A percentile compares a stretch with the other conserved stretches of the same genome.
phyloP scores from a whole-genome alignment of 2,888 invertebrate genomes.

The Eristalinus aeneus region DNA sequence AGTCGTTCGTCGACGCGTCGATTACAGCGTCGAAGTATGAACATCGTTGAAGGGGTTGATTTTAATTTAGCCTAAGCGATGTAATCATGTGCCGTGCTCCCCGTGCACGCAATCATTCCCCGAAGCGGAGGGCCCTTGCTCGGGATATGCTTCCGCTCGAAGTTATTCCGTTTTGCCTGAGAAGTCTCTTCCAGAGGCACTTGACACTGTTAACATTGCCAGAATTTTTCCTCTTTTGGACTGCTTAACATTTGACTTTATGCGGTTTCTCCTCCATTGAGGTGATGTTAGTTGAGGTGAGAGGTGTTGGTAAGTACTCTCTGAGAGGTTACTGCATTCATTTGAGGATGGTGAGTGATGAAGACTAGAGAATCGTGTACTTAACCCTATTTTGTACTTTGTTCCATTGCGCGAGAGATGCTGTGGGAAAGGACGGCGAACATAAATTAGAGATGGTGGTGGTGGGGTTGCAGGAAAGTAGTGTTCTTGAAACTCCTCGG shows the following conservation, averaged over 20 bases:
- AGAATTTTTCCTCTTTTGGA: neutral
- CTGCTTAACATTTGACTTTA: neutral
- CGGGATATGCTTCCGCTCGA: neutral
- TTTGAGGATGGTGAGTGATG: neutral
- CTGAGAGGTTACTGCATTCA: neutral
- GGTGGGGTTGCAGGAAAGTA: neutral
- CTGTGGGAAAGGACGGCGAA: neutral
- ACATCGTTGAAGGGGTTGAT: neutral
- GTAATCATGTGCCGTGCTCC: neutral
- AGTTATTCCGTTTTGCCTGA: neutral
- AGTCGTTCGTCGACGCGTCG: too few species aligned
- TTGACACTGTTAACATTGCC: slow-evolving; percentile 27
- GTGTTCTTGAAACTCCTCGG: neutral
- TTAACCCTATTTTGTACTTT: slow-evolving; percentile 23
- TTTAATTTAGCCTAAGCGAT: neutral
- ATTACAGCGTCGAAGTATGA: neutral
- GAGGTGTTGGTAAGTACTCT: slow-evolving; percentile 5
- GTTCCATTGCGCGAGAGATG: neutral
- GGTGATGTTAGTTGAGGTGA: slow-evolving; percentile 9
- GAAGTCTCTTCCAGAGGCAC: neutral
- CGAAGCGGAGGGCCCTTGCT: neutral
- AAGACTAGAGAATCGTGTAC: slow-evolving; percentile 4
- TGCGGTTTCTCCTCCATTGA: neutral
- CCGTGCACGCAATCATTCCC: slow-evolving; percentile 1
- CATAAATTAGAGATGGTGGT: neutral